phyloP scores from a whole-genome alignment of 2,797 vertebrate genomes.

The Dipus sagitta region DNA sequence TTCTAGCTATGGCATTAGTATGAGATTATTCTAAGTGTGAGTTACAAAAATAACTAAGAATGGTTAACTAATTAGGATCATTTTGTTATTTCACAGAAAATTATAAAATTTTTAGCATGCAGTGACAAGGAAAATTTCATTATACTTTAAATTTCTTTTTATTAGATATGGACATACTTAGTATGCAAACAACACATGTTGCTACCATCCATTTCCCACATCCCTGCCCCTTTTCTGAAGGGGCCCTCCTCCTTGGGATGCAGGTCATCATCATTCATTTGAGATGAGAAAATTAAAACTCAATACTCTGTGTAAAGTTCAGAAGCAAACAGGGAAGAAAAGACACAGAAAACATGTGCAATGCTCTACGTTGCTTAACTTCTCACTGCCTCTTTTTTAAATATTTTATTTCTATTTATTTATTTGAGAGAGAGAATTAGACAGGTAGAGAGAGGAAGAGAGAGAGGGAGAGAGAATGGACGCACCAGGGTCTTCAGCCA shows the following conservation, averaged over 20 bases:
- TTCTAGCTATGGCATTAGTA: neutral
- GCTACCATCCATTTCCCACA: no score
- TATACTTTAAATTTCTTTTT: neutral
- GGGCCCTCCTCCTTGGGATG: no score
- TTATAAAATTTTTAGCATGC: neutral
- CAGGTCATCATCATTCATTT: neutral
- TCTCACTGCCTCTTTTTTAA: neutral
- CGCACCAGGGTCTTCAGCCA: no score
- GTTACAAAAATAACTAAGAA: conserved; percentile 28
- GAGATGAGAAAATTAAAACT: neutral
- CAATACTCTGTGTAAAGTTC: conserved; percentile 9
- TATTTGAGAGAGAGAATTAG: no score
- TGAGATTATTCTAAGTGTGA: neutral
- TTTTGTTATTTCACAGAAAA: neutral
- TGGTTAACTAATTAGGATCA: neutral
- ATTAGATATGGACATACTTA: no score
- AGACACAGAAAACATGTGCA: neutral
- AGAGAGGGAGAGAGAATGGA: no score
- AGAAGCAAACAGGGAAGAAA: conserved; percentile 1
- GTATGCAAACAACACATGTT: no score
- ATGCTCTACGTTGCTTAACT: neutral
- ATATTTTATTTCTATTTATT: no score
- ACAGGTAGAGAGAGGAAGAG: no score
- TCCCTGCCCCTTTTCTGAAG: no score
- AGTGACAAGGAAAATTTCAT: neutral